Percentiles rank a stretch among this genome's conserved stretches.
phyloP scores from a whole-genome alignment of 2,888 invertebrate genomes.

The Cacoxenus indagator region DNA sequence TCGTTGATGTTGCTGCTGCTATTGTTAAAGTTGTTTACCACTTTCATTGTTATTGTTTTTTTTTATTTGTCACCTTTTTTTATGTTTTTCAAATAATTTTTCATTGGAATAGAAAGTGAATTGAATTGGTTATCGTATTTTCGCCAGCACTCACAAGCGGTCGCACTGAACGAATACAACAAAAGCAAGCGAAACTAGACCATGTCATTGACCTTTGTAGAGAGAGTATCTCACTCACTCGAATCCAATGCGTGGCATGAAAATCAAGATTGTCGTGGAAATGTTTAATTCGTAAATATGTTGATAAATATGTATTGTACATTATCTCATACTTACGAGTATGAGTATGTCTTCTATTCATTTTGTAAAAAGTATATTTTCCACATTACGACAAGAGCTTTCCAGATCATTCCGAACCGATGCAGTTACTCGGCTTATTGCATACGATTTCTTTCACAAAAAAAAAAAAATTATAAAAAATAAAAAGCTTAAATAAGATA shows the following conservation, averaged over 20 bases:
- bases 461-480: slow-evolving; percentile 47
- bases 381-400: slow-evolving; percentile 38
- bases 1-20: slow-evolving; percentile 53
- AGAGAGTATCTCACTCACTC: slow-evolving; percentile 50
- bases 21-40: slow-evolving; percentile 47
- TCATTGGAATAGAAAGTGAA: slow-evolving; percentile 65
- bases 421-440: slow-evolving; percentile 22
- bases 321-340: no score
- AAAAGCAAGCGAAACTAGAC: slow-evolving; percentile 50
- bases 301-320: no score
- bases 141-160: slow-evolving; percentile 41
- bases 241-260: no score
- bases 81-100: slow-evolving; percentile 43
- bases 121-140: slow-evolving; percentile 51
- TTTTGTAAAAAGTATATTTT: no score
- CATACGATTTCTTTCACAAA: slow-evolving; percentile 54
- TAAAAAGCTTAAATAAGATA: background rate
- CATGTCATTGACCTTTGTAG: slow-evolving; percentile 66
- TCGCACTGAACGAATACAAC: slow-evolving; percentile 41
- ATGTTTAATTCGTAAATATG: no score
- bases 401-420: slow-evolving; percentile 22
- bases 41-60: slow-evolving; percentile 56
- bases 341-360: no score
- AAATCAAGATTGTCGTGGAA: no score
- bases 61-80: slow-evolving; percentile 34